Base-by-base conservation (phyloP, 2,113 vertebrate genomes). In the Hiodon alosoides region DNA sequence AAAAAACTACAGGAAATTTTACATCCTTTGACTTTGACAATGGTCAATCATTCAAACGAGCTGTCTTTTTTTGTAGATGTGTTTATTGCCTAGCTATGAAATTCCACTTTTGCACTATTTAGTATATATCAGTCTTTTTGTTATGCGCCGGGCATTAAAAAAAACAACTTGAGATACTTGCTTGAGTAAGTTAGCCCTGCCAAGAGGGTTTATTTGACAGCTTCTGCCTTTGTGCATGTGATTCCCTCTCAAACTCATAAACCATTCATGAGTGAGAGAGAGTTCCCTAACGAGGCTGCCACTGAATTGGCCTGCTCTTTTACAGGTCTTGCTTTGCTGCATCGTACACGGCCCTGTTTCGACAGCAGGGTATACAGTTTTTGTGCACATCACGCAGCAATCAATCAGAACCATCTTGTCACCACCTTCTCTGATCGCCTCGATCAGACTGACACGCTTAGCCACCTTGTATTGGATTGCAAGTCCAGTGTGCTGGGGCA, bases 251-350 rank as follows among this genome's bases (percentile, higher is more conserved):
- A 14, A 54, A 48, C 13, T 14, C 11, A 51, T 59, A 58, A 64
- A 57, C 73, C 55, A 3, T 58, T 17, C 60, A 3, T 76, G 64
- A 80, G 78, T 76, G 72, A 61, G 74, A 13, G n/a, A 55, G n/a
- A 13, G 48, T 14, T 68, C 69, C 66, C 76, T 81, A 76, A 84
- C 75, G 78, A 64, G 79, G 80, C 81, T 82, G 83, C 60, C 61
- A 55, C 71, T 75, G 75, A 81, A 84, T 84, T 83, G 78, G 78
- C 52, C 71, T 67, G 69, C 69, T 73, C 60, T 69, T 76, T 74
- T 5, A 67, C 60, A 58, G 60, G 58, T 17, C 17, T 61, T 47
- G 54, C 53, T 64, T 5, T 53, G 31, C 48, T 17, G 55, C 48
- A 51, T 58, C 69, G 62, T 68, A 78, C 79, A 74, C 70, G 54